A percentile compares a stretch with the other conserved stretches of the same genome.
Conservation (phyloP, 2,797 vertebrate genomes). For the Sebastes hopkinsi region DNA sequence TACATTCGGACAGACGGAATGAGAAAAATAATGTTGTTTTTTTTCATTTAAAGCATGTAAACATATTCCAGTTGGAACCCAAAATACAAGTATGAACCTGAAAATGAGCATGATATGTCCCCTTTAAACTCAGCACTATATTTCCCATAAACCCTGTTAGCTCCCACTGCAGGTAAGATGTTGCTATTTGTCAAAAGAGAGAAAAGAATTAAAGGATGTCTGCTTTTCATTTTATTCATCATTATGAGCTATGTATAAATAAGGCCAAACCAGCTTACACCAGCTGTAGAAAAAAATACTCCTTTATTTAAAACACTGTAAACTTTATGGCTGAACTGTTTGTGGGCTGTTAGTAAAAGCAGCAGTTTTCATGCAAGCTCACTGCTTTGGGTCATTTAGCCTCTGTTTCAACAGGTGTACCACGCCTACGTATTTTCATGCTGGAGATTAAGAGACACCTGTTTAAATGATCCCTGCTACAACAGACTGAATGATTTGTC, state of each 20-base stretch:
- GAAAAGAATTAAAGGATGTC: not conserved
- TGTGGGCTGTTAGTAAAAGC: not conserved
- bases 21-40: too few relatives aligned
- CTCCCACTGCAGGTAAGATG: not conserved
- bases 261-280: not conserved
- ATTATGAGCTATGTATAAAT: not conserved
- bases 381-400: not conserved
- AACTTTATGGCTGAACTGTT: not conserved
- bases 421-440: not conserved
- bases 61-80: too few relatives aligned
- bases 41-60: too few relatives aligned
- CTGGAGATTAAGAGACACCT: not conserved
- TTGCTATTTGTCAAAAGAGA: not conserved
- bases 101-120: too few relatives aligned
- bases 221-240: not conserved
- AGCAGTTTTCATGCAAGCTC: not conserved
- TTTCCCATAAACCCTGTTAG: not conserved
- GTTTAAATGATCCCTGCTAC: not conserved
- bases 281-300: not conserved
- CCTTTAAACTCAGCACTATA: not conserved
- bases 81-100: too few relatives aligned
- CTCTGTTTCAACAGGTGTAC: not conserved
- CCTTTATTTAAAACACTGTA: not conserved
- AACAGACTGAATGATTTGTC: slow-evolving; percentile 6
- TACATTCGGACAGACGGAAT: too few relatives aligned